Base-by-base conservation (phyloP, 2,113 vertebrate species). In the Triplophysa tibetana region DNA sequence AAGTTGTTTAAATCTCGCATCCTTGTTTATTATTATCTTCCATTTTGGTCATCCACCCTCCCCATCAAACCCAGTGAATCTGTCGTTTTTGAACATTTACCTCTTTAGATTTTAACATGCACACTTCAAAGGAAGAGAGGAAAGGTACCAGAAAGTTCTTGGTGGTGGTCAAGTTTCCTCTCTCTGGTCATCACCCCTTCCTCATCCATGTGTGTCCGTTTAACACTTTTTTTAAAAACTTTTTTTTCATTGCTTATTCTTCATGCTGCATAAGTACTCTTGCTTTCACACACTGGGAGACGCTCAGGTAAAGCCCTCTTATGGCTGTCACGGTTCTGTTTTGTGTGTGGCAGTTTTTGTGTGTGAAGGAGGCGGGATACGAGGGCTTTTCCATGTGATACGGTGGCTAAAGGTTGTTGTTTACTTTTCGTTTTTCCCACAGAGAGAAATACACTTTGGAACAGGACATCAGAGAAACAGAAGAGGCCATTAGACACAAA, bases 391-490 rank as follows among this genome's bases (percentile, higher is more conserved):
- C 9, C 24, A 3, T 16, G 10, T 43, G 19, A 6, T 60, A 5
- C 13, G 9, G 4, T 8, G 41, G 56, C 11, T n/a, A n/a, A 56
- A 52, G 12, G 13, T 41, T 68, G 52, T 16, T 81, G 26, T 78
- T 29, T 81, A 3, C 33, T 9, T 81, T 43, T 63, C 58, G 78
- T 79, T 5, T 67, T 58, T 1, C 50, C 41, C 60, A 81, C 88
- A 99, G 98, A 84, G 97, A 99, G 90, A 99, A 99, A 52, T 96
- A 95, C 38, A 94, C 93, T 0, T 88, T 99, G 78, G 98, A 99
- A 79, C 97, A 99, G 79, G 98, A 99, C 87, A 98, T 99, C 84
- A 90, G 97, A 78, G 98, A 99, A 75, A 93, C 96, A 33, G 98
- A 99, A 82, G 96, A 97, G 77, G 92, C 96, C 26, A 95, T 99